Evolutionary conservation across 2,888 invertebrate genomes (phyloP).

Genomic region (Poecilobothrus nobilitatus): DNA sequence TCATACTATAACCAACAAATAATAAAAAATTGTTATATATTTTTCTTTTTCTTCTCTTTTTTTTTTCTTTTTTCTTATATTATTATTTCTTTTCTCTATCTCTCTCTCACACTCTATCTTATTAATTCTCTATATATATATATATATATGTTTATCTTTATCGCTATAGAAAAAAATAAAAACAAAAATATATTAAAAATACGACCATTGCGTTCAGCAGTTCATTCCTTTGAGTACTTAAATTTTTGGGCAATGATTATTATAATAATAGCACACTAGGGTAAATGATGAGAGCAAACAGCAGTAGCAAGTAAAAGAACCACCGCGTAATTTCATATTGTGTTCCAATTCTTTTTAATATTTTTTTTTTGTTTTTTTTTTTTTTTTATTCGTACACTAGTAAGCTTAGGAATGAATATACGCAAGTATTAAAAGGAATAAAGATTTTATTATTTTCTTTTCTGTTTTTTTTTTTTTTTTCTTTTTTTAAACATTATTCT

Average conservation of each 20-base stretch:
- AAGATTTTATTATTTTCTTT: neutral
- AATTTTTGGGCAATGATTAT: constrained; percentile 5
- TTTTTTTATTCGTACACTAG: neutral
- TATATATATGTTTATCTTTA: no score
- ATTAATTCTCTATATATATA: no score
- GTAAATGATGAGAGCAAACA: neutral
- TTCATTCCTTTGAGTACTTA: constrained; percentile 6
- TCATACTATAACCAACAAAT: no score
- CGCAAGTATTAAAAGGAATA: neutral
- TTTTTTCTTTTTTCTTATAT: no score
- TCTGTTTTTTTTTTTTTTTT: neutral
- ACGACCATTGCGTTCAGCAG: constrained; percentile 6
- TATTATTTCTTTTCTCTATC: no score
- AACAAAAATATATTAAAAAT: neutral
- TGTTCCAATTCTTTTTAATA: neutral
- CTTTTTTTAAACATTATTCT: neutral
- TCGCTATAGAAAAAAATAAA: no score
- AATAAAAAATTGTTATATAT: no score
- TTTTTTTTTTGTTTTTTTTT: no score
- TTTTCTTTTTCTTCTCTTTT: no score
- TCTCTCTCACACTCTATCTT: no score
- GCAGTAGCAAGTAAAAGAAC: no score
- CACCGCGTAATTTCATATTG: neutral
- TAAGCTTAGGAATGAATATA: neutral
- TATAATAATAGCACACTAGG: constrained; percentile 6